A percentile compares a stretch with the other conserved stretches of the same genome.
Conservation (phyloP, 2,888 invertebrate genomes). For the Plebejus anna region DNA sequence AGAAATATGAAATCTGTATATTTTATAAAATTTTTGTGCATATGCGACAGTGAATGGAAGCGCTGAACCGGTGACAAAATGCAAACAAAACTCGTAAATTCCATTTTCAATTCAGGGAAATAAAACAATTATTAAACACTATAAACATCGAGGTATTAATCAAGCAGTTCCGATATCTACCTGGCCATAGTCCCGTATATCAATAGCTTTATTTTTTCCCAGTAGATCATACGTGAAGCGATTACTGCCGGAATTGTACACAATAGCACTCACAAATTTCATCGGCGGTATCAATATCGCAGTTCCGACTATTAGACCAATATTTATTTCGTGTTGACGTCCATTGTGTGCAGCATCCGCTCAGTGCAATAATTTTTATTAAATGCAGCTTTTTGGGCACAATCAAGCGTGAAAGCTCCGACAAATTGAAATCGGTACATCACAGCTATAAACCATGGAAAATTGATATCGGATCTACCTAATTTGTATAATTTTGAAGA, state of each 20-base stretch:
- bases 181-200: constrained; percentile 62
- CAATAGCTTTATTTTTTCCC: constrained; percentile 47
- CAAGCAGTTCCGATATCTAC: constrained; percentile 59
- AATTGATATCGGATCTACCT: not conserved
- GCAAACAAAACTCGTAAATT: not conserved
- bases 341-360: constrained; percentile 49
- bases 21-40: not conserved
- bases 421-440: constrained; percentile 13
- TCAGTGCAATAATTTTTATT: constrained; percentile 30
- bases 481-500: not conserved
- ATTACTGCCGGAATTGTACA: constrained; percentile 71
- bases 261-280: constrained; percentile 68
- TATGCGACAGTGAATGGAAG: not conserved
- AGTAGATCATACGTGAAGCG: constrained; percentile 48
- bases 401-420: constrained; percentile 12
- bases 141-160: constrained; percentile 16
- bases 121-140: not conserved
- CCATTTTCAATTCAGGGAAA: not conserved
- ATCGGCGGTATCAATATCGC: constrained; percentile 67
- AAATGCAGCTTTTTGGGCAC: constrained; percentile 18
- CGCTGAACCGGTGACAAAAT: not conserved
- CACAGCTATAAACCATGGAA: not conserved
- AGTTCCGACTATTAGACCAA: constrained; percentile 73
- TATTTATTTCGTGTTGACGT: constrained; percentile 68
- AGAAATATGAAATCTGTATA: too few relatives aligned